Base-by-base conservation (phyloP, 2,797 vertebrate genomes). In the Tragopan temminckii region DNA sequence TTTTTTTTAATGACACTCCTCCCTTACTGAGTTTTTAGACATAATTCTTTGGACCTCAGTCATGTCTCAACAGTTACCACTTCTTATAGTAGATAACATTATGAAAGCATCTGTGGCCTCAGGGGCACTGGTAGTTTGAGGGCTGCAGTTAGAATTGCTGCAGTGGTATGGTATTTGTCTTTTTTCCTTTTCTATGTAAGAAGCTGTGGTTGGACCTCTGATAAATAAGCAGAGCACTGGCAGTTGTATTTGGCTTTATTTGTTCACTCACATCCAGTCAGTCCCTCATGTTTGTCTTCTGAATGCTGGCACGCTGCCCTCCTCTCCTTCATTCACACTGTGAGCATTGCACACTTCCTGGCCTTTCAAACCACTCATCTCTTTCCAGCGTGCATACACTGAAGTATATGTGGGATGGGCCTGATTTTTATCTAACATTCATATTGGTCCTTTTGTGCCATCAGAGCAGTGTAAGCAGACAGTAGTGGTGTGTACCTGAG, bases 321-420 rank as follows among this genome's bases (percentile, higher is more conserved):
- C 23, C 19, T 31, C 38, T 68, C 24, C 59, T 17, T 75, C 3
- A 5, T 23, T 88, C 42, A 21, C 16, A 6, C 16, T n/a, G 35
- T 58, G 40, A 53, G 14, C 29, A 21, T 68, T 64, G 68, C 25
- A 36, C 13, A 46, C 21, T 33, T 46, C 27, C 25, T 59, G 25
- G 19, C 33, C 71, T 46, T 35, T 31, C n/a, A 74, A 46, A 59
- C 42, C 58, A 17, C 50, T 68, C 48, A 48, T 52, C 43, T 17
- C 45, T 53, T 61, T 43, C 29, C 31, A 46, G n/a, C 29, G 8
- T 33, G 35, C 24, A 9, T 29, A 25, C 25, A 17, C 5, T 52
- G 68, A 0, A 1, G 11, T 14, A 10, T 13, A 5, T 5, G 42
- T 53, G 38, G 16, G 8, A 10, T 46, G 27, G 23, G 46, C 33